Percentiles rank a stretch among this genome's conserved stretches.
These are phyloP conservation scores for Florisuga fusca DNA, from an alignment of 2,797 vertebrate genomes.

Conservation along the genomic window DNA sequence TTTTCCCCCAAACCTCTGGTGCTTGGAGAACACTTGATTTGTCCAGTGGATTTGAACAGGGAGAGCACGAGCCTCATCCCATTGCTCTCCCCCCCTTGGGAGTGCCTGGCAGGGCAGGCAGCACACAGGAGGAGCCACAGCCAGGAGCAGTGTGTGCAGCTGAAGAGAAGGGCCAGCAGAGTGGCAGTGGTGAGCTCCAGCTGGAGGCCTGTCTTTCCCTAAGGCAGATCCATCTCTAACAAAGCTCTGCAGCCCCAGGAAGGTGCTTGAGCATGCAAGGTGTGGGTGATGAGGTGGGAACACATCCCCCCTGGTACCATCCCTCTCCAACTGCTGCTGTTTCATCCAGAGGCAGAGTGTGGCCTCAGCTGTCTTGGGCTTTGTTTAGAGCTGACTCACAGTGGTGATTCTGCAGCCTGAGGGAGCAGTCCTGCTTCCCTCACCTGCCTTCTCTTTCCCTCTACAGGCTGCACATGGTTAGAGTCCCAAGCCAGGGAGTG, in stretches of 20 bases:
- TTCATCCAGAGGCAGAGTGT: neutral
- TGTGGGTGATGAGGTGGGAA: neutral
- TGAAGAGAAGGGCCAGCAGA: neutral
- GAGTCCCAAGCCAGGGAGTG: neutral
- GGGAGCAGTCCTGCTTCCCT: neutral
- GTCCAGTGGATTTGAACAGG: neutral
- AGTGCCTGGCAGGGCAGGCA: neutral
- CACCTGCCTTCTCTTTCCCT: neutral
- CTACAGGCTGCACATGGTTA: neutral
- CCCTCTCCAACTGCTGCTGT: neutral
- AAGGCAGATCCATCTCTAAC: neutral
- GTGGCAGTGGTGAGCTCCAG: neutral
- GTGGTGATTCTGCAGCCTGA: neutral
- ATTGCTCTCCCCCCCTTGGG: neutral
- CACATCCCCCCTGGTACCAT: accelerated
- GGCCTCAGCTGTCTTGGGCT: neutral
- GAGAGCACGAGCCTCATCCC: neutral
- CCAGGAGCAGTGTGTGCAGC: neutral
- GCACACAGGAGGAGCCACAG: neutral
- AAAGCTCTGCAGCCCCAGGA: neutral
- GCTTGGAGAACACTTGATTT: neutral
- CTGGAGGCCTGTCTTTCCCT: neutral
- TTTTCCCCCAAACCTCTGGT: neutral
- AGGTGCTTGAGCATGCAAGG: neutral
- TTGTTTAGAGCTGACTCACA: neutral